Evolutionary conservation across 1,140 invertebrate species (phyloP).

Genomic region (Propsilocerus akamusi): DNA sequence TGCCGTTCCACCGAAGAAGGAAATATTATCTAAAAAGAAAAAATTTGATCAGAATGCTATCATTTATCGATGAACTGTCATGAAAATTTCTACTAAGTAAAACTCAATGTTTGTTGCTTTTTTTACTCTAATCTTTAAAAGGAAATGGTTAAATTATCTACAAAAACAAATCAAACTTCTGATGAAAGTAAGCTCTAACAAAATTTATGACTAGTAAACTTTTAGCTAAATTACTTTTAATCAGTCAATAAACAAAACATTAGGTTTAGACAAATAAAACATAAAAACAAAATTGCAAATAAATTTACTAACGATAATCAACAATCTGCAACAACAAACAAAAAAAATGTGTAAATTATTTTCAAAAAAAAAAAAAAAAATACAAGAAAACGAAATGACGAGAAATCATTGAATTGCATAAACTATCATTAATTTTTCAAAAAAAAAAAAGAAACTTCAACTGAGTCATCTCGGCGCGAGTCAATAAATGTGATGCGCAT

Average conservation of each 20-base stretch:
- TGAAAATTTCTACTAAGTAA: neutral
- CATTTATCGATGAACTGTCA: too few species aligned
- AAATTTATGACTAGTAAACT: neutral
- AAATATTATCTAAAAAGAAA: too few species aligned
- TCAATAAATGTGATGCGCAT: neutral
- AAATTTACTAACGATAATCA: neutral
- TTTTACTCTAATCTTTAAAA: too few species aligned
- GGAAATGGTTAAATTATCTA: too few species aligned
- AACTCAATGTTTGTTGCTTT: neutral
- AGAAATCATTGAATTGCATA: slow-evolving; percentile 3
- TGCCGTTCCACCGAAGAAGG: too few species aligned
- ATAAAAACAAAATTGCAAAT: neutral
- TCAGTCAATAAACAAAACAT: neutral
- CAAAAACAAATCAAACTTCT: neutral
- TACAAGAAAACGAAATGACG: too few species aligned
- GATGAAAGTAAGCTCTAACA: neutral
- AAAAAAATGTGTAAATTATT: neutral
- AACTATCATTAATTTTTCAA: slow-evolving; percentile 3
- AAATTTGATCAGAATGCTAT: too few species aligned
- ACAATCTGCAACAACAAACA: neutral
- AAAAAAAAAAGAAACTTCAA: neutral
- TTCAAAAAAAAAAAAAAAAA: neutral
- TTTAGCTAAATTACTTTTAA: neutral
- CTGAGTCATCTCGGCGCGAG: neutral
- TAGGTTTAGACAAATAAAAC: neutral